Conservation (phyloP, 2,888 invertebrate genomes). For the Caenorhabditis angaria region DNA sequence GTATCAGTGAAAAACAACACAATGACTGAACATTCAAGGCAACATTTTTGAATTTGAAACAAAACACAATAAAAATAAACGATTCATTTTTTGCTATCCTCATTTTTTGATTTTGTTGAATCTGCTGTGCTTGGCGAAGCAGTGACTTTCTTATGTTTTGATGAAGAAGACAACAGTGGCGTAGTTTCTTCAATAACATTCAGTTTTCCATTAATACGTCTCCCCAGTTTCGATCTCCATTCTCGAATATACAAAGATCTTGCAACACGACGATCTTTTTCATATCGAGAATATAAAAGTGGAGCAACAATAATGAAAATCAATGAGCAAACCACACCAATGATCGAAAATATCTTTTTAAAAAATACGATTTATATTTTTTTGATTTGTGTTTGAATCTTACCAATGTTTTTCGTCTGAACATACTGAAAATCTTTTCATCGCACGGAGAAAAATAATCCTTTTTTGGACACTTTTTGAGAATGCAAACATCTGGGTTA, state of each 20-base stretch:
- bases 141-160: no score
- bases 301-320: background rate
- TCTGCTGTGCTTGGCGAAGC: no score
- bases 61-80: no score
- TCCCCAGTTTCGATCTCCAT: background rate
- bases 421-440: background rate
- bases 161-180: no score
- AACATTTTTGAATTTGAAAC: no score
- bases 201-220: background rate
- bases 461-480: background rate
- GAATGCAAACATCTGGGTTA: background rate
- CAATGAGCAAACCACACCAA: background rate
- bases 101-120: no score
- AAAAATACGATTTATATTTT: constrained; percentile 12
- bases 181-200: no score
- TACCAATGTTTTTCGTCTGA: background rate
- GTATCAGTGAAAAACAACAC: no score
- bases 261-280: background rate
- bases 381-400: constrained; percentile 25
- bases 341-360: background rate
- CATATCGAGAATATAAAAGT: background rate
- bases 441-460: background rate
- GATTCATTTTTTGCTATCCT: no score
- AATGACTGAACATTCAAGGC: no score
- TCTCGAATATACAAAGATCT: background rate